These are phyloP conservation scores for Thunnus maccoyii DNA, from an alignment of 2,113 vertebrate species.

Conservation along the genomic window DNA sequence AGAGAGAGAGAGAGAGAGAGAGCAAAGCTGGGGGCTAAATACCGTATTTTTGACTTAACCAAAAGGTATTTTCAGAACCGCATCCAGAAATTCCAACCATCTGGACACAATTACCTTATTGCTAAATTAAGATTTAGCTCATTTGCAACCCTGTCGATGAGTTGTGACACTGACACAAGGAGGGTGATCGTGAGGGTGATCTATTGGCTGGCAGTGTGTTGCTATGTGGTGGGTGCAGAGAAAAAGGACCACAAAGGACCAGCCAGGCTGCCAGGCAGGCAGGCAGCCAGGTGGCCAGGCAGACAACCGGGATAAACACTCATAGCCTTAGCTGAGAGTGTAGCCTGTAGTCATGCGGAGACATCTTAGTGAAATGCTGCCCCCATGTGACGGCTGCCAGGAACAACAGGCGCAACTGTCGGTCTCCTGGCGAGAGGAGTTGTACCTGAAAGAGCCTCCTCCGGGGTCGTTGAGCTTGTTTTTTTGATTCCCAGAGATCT, in stretches of 20 bases:
- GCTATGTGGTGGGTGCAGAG: slow-evolving; percentile 59
- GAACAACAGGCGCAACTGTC: slow-evolving; percentile 42
- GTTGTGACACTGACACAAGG: slow-evolving; percentile 74
- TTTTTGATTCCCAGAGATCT: slow-evolving; percentile 92
- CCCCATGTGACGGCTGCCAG: slow-evolving; percentile 86
- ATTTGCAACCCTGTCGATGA: slow-evolving; percentile 71
- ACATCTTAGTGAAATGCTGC: slow-evolving; percentile 90
- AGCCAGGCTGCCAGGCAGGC: slow-evolving; percentile 56
- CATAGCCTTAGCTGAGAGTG: slow-evolving; percentile 76
- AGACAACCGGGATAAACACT: slow-evolving; percentile 68
- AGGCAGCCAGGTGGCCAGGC: slow-evolving; percentile 64
- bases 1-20: slow-evolving; percentile 39
- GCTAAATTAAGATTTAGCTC: slow-evolving; percentile 78
- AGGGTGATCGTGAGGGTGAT: slow-evolving; percentile 65
- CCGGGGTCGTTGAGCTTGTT: slow-evolving; percentile 90
- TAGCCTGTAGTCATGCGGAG: slow-evolving; percentile 72
- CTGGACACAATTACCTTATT: slow-evolving; percentile 81
- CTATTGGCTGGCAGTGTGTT: slow-evolving; percentile 67
- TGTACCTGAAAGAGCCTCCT: slow-evolving; percentile 90
- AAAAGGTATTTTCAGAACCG: slow-evolving; percentile 78
- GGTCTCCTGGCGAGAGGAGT: slow-evolving; percentile 10
- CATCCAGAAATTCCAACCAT: slow-evolving; percentile 79
- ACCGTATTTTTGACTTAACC: slow-evolving; percentile 78
- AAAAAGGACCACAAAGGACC: slow-evolving; percentile 59
- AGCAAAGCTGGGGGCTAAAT: slow-evolving; percentile 69